Evolutionary conservation across 2,797 vertebrate species (phyloP).

Genomic region (Squalus acanthias): DNA sequence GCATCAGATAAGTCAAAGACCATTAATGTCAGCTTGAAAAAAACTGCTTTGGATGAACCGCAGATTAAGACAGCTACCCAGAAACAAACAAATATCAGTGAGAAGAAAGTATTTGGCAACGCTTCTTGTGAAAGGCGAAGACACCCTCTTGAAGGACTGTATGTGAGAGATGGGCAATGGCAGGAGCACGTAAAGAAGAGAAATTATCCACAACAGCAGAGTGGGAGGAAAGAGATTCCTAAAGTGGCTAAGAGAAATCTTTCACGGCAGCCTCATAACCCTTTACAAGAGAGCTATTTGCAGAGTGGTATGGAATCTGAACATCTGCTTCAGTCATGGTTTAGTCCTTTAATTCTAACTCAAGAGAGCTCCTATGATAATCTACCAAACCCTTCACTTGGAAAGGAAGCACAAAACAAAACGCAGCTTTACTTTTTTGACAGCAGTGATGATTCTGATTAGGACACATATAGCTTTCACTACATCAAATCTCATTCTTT

Average conservation of each 20-base stretch:
- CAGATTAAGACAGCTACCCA: neutral
- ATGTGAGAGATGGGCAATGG: neutral
- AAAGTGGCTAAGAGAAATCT: constrained; percentile 8
- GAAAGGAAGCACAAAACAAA: constrained; percentile 41
- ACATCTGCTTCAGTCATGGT: neutral
- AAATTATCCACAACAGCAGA: neutral
- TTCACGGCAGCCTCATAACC: neutral
- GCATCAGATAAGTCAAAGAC: neutral
- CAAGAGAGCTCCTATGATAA: neutral
- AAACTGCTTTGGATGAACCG: neutral
- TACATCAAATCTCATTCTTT: neutral
- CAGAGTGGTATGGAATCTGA: neutral
- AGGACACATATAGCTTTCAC: neutral
- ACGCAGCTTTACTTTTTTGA: constrained; percentile 57
- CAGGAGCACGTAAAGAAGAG: neutral
- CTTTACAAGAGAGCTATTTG: neutral
- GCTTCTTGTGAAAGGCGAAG: constrained; percentile 15
- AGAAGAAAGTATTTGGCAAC: neutral
- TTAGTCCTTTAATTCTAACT: constrained; percentile 31
- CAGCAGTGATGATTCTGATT: constrained; percentile 50
- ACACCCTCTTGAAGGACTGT: neutral
- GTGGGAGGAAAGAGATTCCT: neutral
- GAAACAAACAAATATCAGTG: neutral
- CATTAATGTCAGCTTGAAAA: neutral
- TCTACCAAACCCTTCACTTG: neutral